Evolutionary conservation across 2,113 vertebrate genomes (phyloP).

Genomic region (Tenrec ecaudatus): DNA sequence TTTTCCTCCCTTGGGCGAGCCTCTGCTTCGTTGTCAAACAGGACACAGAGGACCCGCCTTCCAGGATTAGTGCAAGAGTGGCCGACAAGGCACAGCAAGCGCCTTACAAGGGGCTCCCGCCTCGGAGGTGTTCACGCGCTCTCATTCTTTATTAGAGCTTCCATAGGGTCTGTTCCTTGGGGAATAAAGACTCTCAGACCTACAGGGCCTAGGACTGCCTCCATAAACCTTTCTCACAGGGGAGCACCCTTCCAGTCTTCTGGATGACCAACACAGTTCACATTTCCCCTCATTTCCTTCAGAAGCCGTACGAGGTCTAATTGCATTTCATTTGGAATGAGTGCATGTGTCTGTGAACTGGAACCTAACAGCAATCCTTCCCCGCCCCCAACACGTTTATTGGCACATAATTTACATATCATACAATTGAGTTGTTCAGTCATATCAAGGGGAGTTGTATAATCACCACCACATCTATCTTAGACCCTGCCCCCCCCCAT

Average conservation of each 20-base stretch:
- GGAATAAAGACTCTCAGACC: not conserved
- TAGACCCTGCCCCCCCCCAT: no score
- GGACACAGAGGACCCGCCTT: not conserved
- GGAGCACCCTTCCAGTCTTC: not conserved
- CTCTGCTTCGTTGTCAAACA: not conserved
- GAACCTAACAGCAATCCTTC: no score
- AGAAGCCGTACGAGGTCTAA: not conserved
- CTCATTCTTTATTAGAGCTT: no score
- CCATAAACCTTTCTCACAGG: not conserved
- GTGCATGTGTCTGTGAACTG: no score
- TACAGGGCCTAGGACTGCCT: not conserved
- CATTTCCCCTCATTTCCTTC: not conserved
- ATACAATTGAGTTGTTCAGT: no score
- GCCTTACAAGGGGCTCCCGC: no score
- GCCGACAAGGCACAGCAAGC: not conserved
- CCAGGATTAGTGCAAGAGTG: not conserved
- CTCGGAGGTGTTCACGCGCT: no score
- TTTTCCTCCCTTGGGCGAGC: not conserved
- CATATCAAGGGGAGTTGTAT: no score
- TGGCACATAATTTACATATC: no score
- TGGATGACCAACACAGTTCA: not conserved
- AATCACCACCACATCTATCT: no score
- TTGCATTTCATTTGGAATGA: no score
- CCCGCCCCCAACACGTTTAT: no score
- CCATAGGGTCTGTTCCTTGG: not conserved